Evolutionary conservation across 2,888 invertebrate genomes (phyloP).

Genomic region (Diplolepis rosae): DNA sequence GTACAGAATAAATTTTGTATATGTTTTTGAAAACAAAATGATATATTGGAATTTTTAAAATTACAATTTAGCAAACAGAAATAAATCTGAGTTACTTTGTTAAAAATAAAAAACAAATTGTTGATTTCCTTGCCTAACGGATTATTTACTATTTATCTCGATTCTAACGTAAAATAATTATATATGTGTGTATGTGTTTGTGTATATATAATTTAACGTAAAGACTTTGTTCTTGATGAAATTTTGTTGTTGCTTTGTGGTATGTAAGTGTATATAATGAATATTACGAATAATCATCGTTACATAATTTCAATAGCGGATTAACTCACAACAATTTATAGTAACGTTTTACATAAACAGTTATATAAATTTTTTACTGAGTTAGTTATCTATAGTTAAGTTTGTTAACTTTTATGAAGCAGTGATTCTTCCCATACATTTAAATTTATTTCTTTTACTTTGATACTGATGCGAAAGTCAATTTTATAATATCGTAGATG

Average conservation of each 20-base stretch:
- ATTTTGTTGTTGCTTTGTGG: neutral
- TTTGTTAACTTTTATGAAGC: neutral
- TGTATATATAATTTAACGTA: neutral
- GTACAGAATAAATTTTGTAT: too few relatives aligned
- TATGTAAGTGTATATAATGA: neutral
- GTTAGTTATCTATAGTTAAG: neutral
- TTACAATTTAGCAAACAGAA: neutral
- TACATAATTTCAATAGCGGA: conserved; percentile 1
- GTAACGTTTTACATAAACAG: neutral
- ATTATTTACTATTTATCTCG: conserved; percentile 1
- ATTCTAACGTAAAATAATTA: neutral
- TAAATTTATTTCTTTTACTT: too few relatives aligned
- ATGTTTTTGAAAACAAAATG: too few relatives aligned
- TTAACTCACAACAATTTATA: neutral
- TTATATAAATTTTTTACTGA: neutral
- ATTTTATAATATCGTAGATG: too few relatives aligned
- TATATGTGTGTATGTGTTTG: too few relatives aligned
- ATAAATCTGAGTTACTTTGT: neutral
- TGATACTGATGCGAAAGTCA: too few relatives aligned
- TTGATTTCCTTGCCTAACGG: neutral
- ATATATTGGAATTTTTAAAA: too few relatives aligned
- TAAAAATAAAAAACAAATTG: neutral
- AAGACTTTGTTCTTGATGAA: neutral
- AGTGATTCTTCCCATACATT: too few relatives aligned
- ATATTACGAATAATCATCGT: neutral